phyloP scores from a whole-genome alignment of 1,140 invertebrate species.

The Zophobas atratus region DNA sequence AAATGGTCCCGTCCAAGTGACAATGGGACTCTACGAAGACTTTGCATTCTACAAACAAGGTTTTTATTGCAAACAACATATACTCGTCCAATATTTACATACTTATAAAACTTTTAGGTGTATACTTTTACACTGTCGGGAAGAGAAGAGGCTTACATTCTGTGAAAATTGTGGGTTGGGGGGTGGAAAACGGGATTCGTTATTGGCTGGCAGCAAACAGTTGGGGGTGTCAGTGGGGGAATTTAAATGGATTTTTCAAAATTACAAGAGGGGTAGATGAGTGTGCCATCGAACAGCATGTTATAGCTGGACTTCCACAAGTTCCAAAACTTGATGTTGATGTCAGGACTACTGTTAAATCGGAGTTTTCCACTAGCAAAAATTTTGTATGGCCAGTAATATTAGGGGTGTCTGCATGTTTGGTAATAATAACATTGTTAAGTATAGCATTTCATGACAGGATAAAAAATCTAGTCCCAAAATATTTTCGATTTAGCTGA shows the following conservation, averaged over 20 bases:
- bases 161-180: slow-evolving; percentile 11
- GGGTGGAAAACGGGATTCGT: slow-evolving; percentile 8
- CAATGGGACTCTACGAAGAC: not conserved
- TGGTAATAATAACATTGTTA: too few relatives aligned
- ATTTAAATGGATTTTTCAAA: not conserved
- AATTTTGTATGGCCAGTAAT: too few relatives aligned
- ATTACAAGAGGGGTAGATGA: not conserved
- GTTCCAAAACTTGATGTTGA: too few relatives aligned
- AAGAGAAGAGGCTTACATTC: not conserved
- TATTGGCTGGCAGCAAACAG: slow-evolving; percentile 23
- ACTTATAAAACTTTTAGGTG: slow-evolving; percentile 1
- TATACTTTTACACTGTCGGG: not conserved
- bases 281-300: not conserved
- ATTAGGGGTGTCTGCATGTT: too few relatives aligned
- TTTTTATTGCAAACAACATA: not conserved
- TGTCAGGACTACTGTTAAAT: too few relatives aligned
- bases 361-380: too few relatives aligned
- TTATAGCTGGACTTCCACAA: not conserved
- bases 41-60: not conserved
- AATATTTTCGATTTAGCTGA: too few relatives aligned
- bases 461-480: too few relatives aligned
- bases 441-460: too few relatives aligned
- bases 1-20: slow-evolving; percentile 1
- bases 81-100: not conserved
- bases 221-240: not conserved